Base-by-base conservation (phyloP, 92 coral and sea anemone species). In the Bergia sp. region DNA sequence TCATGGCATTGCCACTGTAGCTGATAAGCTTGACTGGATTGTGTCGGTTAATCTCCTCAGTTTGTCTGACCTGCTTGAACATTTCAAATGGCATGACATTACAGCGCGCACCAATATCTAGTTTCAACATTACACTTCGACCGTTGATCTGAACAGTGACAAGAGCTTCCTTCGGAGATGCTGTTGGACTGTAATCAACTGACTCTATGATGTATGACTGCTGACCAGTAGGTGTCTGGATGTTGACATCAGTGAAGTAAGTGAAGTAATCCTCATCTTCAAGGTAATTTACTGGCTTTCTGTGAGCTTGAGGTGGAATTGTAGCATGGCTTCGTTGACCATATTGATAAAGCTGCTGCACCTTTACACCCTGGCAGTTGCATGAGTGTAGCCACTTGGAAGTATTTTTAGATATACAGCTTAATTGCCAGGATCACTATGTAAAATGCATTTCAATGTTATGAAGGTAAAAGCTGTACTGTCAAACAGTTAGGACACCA, bases 41-140 rank as follows among this genome's bases (percentile, higher is more conserved):
- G 69, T 49, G 67, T 50, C 85, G 58, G 18, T 53, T 53, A 53
- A 53, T 53, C 58, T 2, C 3, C 58, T 53, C 58, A 18, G 58
- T 12, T 49, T 80, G 61, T 65, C 85, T 55, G 85, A 80, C 69
- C 43, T 39, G 18, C 69, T 37, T 80, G 69, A 80, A 50, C 85
- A 80, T 80, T 50, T 45, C 23, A 80, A 45, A 80, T 55, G 85
- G 85, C 40, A 88, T 47, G 53, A 88, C 91, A 80, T 88, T 88
- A 71, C 91, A 88, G 20, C 41, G 81, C 21, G 90, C 90, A 79
- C 86, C 90, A 58, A 86, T 88, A 36, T 88, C 90, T 65, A 88
- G 86, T 67, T 88, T 88, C 85, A 88, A 80, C 80, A 55, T 77
- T 64, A 45, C 53, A 74, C 53, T 18, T 75, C 73, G 36, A 3